Evolutionary conservation across 2,113 vertebrate species (phyloP), one percentile per base, ranked within the genome.

Genomic region (Microtus ochrogaster): DNA sequence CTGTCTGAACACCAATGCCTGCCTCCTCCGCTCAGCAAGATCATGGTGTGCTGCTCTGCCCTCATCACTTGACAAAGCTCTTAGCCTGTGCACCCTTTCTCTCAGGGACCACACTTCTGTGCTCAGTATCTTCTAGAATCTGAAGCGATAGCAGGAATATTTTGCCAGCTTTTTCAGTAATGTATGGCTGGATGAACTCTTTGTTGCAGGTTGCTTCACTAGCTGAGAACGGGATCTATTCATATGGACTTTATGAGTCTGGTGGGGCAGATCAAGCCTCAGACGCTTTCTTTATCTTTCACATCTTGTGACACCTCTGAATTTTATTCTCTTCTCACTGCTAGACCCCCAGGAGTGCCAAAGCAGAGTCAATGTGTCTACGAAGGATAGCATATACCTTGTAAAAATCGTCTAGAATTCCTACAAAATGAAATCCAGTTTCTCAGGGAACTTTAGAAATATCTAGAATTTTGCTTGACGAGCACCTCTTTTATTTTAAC

Each of bases 391-490:
- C 58, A 63, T 36, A 88, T 9, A 7, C 55, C 82, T 26, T 70
- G 41, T 0, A 30, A 24, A 89, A 78, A 36, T 13, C 36, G 41
- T 52, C 0, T 17, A 65, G 41, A 11, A 44, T 33, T 87, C 44
- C 10, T 44, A 1, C 66, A 74, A 79, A 12, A 92, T 49, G 3
- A n/a, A 66, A 66, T 77, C 61, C 73, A 11, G 82, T 72, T 86
- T 79, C 65, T 70, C 61, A 30, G 8, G 41, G 63, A 89, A 36
- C 8, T 93, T 36, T 76, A 39, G 83, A 95, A 83, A 84, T 74
- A 92, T 58, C 96, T 94, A 28, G 30, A 96, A 76, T 93, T 89
- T 87, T 81, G 86, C 65, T 94, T 90, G 63, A 74, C 92, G n/a
- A n/a, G 12, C 4, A 66, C 81, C 58, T 58, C 58, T 88, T 10